These are phyloP conservation scores for Cantharis nigra DNA, from an alignment of 2,888 invertebrate species.

Conservation along the genomic window DNA sequence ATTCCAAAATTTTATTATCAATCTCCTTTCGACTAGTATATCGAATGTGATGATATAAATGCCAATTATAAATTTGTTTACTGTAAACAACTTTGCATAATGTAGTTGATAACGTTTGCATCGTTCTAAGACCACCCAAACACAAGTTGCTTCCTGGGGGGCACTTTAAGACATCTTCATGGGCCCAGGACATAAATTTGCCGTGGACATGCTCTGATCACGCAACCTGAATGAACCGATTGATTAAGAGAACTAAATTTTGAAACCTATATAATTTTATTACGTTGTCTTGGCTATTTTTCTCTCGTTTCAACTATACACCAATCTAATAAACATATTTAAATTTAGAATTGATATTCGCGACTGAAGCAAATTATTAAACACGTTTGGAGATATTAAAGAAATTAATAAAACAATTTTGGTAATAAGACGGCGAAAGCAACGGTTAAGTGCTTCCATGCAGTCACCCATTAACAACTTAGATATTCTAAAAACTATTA, in stretches of 20 bases:
- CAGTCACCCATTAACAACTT: not conserved
- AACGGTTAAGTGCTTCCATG: not conserved
- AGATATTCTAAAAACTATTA: not conserved
- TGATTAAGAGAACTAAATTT: constrained; percentile 49
- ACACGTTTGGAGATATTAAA: not conserved
- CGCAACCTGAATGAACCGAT: constrained; percentile 50
- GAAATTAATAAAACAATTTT: not conserved
- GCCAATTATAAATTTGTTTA: constrained; percentile 36
- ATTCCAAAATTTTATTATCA: constrained; percentile 10
- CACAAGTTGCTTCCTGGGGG: constrained; percentile 53
- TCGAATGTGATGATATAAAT: constrained; percentile 42
- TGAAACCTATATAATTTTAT: constrained; percentile 35
- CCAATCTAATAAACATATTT: not conserved
- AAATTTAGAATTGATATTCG: not conserved
- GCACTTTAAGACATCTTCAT: constrained; percentile 53
- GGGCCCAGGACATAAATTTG: constrained; percentile 52
- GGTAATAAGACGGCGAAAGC: not conserved
- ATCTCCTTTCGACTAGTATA: constrained; percentile 6
- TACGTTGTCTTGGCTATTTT: constrained; percentile 23
- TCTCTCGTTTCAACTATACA: constrained; percentile 1
- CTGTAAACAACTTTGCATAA: constrained; percentile 45
- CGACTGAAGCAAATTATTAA: not conserved
- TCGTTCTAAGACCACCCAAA: constrained; percentile 49
- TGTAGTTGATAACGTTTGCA: constrained; percentile 45
- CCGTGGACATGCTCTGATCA: constrained; percentile 49